Percentiles rank a stretch among this genome's conserved stretches.
phyloP scores from a whole-genome alignment of 2,888 invertebrate genomes.

The Andrena trimmerana region DNA sequence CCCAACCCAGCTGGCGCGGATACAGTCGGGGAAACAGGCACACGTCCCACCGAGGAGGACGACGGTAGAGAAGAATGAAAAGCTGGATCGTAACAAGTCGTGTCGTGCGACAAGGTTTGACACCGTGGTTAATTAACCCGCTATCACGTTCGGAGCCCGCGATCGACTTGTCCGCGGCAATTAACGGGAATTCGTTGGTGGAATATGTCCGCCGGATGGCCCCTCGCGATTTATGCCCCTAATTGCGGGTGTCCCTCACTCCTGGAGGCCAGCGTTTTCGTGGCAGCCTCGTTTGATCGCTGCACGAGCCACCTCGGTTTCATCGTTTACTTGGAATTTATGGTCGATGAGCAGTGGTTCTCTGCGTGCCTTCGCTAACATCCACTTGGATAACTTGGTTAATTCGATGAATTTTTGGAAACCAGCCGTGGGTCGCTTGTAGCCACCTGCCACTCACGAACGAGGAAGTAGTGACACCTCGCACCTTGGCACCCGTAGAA shows the following conservation, averaged over 20 bases:
- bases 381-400: no score
- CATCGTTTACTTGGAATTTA: background rate
- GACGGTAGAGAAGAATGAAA: slow-evolving; percentile 36
- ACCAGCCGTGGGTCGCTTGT: no score
- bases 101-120: slow-evolving; percentile 50
- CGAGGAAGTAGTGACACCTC: background rate
- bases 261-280: background rate
- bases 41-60: background rate
- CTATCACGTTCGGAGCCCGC: slow-evolving; percentile 22
- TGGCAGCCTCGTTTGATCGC: background rate
- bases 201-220: slow-evolving; percentile 13
- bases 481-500: slow-evolving; percentile 2
- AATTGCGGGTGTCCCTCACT: slow-evolving; percentile 10
- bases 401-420: no score
- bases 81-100: slow-evolving; percentile 59
- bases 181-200: slow-evolving; percentile 53
- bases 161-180: slow-evolving; percentile 67
- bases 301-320: background rate
- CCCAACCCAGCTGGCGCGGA: slow-evolving; percentile 55
- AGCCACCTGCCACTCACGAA: background rate
- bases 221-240: slow-evolving; percentile 38
- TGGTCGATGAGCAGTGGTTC: background rate
- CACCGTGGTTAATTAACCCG: slow-evolving; percentile 70
- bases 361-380: background rate
- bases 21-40: slow-evolving; percentile 40